These are phyloP conservation scores for Passer domesticus DNA, from an alignment of 2,113 vertebrate species.

Conservation along the genomic window DNA sequence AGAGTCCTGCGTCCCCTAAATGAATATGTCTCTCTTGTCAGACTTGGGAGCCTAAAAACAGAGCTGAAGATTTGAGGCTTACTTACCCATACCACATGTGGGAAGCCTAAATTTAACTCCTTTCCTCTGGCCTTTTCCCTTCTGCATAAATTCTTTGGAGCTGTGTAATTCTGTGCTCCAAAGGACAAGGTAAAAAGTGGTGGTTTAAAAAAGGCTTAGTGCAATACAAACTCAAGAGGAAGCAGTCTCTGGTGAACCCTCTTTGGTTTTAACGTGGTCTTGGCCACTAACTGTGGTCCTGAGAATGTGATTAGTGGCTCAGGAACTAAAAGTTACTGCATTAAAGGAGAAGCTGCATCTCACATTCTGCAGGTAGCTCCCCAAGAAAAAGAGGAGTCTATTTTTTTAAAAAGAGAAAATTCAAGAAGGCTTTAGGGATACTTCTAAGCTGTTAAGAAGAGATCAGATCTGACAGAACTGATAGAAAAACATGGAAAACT, in stretches of 20 bases:
- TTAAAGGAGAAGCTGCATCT: constrained; percentile 1
- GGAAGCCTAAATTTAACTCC: constrained; percentile 39
- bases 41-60: background rate
- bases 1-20: background rate
- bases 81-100: background rate
- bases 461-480: background rate
- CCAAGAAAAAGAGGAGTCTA: background rate
- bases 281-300: background rate
- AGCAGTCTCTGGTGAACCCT: background rate
- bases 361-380: background rate
- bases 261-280: background rate
- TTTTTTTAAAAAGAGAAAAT: background rate
- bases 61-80: constrained; percentile 9
- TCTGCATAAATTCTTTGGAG: background rate
- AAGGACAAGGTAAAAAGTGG: constrained; percentile 1
- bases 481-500: background rate
- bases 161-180: background rate
- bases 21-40: background rate
- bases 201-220: background rate
- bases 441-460: background rate
- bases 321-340: background rate
- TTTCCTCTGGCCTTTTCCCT: background rate
- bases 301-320: background rate
- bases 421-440: background rate
- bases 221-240: background rate